Base-by-base conservation (phyloP, 2,888 invertebrate genomes). In the Trachelus stipa region DNA sequence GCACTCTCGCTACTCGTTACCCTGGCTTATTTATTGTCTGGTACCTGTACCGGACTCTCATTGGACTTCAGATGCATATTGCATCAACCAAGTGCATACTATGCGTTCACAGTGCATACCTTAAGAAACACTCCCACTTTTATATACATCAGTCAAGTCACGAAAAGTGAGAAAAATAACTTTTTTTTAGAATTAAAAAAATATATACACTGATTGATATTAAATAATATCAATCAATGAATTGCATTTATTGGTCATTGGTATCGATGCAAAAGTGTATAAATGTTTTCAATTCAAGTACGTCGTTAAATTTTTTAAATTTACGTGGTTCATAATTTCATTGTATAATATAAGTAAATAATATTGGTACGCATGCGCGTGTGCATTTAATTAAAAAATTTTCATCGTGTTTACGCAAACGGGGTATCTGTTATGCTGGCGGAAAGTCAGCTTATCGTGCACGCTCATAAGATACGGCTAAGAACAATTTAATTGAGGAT, bases 401-500 rank as follows among this genome's bases (percentile, higher is more conserved):
- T 31, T 30, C 11, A 30, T 30, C 69, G 69, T 71, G 3, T 74
- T 74, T 74, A 74, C 74, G 23, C 37, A 35, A 74, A 23, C 74
- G 35, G 34, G 74, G 23, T 74, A 74, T 74, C 74, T 74, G 74
- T 74, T 74, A 74, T 68, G 73, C 68, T 69, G 74, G 56, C 76
- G 80, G 73, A 78, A 81, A 81, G 80, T 77, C 79, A 81, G 80
- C 78, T 85, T 84, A 86, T 84, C 86, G 81, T 77, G 69, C 31
- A 35, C 75, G 68, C 79, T 77, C 79, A 76, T 79, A 80, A 82
- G 79, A 77, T 76, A 79, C 75, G 75, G 78, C 81, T 82, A 77
- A 85, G 79, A 80, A 83, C 81, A 84, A 77, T 85, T 83, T 83
- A 83, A 86, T 84, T 83, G 81, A 81, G 82, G 83, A 86, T 86